Base-by-base conservation (phyloP, 1,140 invertebrate genomes). In the Tetraneura akinire region DNA sequence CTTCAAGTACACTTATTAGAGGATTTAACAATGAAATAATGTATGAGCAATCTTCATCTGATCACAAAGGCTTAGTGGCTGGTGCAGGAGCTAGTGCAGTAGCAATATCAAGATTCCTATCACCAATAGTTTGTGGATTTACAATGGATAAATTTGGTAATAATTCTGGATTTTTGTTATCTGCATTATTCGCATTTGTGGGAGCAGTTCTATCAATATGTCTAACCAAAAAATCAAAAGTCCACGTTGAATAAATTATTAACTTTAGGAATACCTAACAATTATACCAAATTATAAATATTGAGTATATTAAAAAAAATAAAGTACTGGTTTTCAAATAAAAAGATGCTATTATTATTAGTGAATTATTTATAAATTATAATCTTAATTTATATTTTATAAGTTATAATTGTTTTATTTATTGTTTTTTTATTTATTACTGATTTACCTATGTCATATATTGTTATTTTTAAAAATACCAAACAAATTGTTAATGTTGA, bases 281-380 rank as follows among this genome's bases (percentile, higher is more conserved):
- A 26, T n/a, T 29, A 47, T 45, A 26, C 3, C 13, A 78, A 60
- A 78, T 47, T 45, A 53, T 55, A 26, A 55, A 53, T 37, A 9
- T 14, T 74, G 37, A 8, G n/a, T 21, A 55, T 18, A 42, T 3
- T 21, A 13, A 73, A 73, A 23, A 29, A 60, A 78, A 78, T 0
- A 60, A 78, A 60, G 74, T 78, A 78, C 74, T 78, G 74, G 74
- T 21, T 78, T 78, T 78, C 74, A 78, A 78, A 60, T 47, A 45
- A 45, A 78, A 78, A 42, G 74, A 78, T 78, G 74, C 74, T 78
- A 78, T 62, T 78, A 78, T 45, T 78, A 0, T 78, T 78, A 78
- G 37, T 78, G n/a, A 51, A 51, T n/a, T n/a, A n/a, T n/a, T n/a
- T 51, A 29, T 71, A 29, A 51, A 51, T 29, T 71, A 32, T 51